These are phyloP conservation scores for Nebria brevicollis DNA, from an alignment of 2,888 invertebrate species.

Conservation along the genomic window DNA sequence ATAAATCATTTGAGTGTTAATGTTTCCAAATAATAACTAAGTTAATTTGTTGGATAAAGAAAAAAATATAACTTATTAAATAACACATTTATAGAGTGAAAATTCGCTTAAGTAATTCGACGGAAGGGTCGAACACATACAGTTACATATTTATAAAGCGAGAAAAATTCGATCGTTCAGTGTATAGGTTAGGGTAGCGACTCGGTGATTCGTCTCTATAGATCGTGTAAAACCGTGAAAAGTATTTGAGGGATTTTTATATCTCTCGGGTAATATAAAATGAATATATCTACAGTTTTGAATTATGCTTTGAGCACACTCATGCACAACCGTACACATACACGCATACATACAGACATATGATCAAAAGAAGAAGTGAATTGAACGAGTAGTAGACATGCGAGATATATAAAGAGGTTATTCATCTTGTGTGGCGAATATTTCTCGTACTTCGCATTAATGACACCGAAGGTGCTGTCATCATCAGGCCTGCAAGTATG, in stretches of 20 bases:
- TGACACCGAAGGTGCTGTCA: background rate
- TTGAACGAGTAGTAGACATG: slow-evolving; percentile 20
- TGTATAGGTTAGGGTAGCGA: background rate
- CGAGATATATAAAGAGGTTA: slow-evolving; percentile 27
- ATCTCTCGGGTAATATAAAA: slow-evolving; percentile 45
- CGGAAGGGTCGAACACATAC: background rate
- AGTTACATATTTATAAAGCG: slow-evolving; percentile 3
- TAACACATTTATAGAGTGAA: background rate
- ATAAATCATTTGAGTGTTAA: background rate
- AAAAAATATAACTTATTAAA: background rate
- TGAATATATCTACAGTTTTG: slow-evolving; percentile 46
- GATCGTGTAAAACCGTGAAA: slow-evolving; percentile 42
- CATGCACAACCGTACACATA: background rate
- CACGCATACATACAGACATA: slow-evolving; percentile 41
- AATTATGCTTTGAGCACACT: slow-evolving; percentile 42
- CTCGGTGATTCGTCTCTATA: slow-evolving; percentile 24
- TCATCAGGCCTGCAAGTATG: background rate
- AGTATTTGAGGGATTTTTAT: slow-evolving; percentile 40
- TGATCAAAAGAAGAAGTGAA: slow-evolving; percentile 45
- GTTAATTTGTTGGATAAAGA: background rate
- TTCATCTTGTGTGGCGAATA: slow-evolving; percentile 27
- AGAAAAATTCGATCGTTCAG: slow-evolving; percentile 25
- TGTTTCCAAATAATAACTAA: background rate
- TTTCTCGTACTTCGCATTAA: slow-evolving; percentile 11
- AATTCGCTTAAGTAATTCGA: background rate